Base-by-base conservation (phyloP, 2,888 invertebrate species). In the Nineta flava region DNA sequence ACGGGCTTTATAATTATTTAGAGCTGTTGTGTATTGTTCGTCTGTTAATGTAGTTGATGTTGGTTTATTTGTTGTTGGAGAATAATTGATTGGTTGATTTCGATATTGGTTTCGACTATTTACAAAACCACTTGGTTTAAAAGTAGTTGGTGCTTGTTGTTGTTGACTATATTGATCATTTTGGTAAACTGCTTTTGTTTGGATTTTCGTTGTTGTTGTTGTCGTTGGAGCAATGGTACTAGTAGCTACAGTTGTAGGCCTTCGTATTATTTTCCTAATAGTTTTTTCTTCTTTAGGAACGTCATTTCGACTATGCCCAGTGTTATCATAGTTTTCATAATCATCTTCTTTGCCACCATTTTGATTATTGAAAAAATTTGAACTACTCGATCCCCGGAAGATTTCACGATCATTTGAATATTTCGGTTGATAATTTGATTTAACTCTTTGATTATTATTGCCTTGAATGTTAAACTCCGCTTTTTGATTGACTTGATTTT, bases 281-380 rank as follows among this genome's bases (percentile, higher is more conserved):
- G 65, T 56, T 57, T 68, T 70, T 51, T 65, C 63, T 53, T 63
- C 68, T 51, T 69, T 70, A 41, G 59, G 56, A 53, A 68, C 67
- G 13, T 62, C 55, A 51, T 69, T 63, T 56, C 68, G 67, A 54
- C 69, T 65, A 45, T 65, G 65, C 41, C 65, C 70, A 16, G 67
- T 68, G 53, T 71, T 72, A 31, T 64, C 65, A 49, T 68, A 65
- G 10, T 56, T 55, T 40, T 51, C 49, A 51, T 74, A 70, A 50
- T 75, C 73, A 49, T 73, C 72, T 60, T 78, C 76, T 56, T 76
- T 74, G 7, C 77, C 76, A 40, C 72, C 71, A 60, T 77, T 75
- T 46, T 72, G 68, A 59, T 76, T 77, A 57, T 81, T 80, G 66
- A 81, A 84, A 69, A 83, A 84, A 65, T 84, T 82, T 1, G 83